Evolutionary conservation across 2,888 invertebrate genomes (phyloP).

Genomic region (Yponomeuta plumbellus): DNA sequence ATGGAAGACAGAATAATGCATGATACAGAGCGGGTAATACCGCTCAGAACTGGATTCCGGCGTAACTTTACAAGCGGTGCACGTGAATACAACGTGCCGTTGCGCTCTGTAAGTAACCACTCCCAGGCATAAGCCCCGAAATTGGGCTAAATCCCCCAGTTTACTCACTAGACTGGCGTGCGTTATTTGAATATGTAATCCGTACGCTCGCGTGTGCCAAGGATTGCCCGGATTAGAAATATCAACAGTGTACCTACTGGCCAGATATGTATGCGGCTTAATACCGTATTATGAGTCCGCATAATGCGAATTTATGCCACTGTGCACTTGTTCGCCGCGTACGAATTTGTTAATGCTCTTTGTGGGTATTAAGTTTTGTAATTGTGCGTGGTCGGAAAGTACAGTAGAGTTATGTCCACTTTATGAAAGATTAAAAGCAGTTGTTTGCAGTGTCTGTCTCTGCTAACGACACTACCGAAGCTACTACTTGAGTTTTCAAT

Average conservation of each 20-base stretch:
- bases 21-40: background rate
- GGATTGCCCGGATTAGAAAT: constrained; percentile 56
- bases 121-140: constrained; percentile 49
- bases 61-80: background rate
- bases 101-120: constrained; percentile 36
- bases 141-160: constrained; percentile 56
- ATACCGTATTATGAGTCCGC: constrained; percentile 38
- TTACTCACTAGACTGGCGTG: constrained; percentile 42
- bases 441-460: too few species aligned
- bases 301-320: constrained; percentile 38
- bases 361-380: background rate
- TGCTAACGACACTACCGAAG: too few species aligned
- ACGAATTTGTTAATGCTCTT: background rate
- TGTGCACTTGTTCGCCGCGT: constrained; percentile 25
- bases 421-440: too few species aligned
- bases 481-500: too few species aligned
- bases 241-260: constrained; percentile 28
- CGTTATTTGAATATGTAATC: constrained; percentile 59
- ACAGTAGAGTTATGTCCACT: too few species aligned
- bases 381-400: background rate
- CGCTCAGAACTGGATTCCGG: background rate
- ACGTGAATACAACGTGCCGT: constrained; percentile 3
- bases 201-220: constrained; percentile 48
- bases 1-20: background rate
- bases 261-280: constrained; percentile 7